phyloP scores from a whole-genome alignment of 1,140 invertebrate genomes.

The Metaphire vulgaris region DNA sequence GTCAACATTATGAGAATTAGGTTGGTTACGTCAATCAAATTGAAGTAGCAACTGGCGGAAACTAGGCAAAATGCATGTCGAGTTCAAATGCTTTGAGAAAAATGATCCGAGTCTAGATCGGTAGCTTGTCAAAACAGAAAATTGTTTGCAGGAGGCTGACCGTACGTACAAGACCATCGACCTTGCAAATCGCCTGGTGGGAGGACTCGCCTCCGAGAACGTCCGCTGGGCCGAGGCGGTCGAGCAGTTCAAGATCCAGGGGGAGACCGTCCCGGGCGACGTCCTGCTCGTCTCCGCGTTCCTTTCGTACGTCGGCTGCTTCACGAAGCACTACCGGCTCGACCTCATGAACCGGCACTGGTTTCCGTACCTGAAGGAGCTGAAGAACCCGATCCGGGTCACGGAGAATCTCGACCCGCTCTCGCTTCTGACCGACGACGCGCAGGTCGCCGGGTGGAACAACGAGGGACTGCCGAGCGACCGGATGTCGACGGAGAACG shows the following conservation, averaged over 20 bases:
- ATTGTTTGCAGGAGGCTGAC: conserved; percentile 41
- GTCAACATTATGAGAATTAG: too few relatives aligned
- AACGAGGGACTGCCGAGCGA: conserved; percentile 92
- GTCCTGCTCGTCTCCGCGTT: conserved; percentile 86
- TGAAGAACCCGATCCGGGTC: conserved; percentile 69
- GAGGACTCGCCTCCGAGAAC: conserved; percentile 89
- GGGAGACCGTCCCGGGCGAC: conserved; percentile 83
- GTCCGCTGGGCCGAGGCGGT: conserved; percentile 90
- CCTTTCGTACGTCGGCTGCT: conserved; percentile 92
- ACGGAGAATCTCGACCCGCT: conserved; percentile 81
- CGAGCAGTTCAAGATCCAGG: conserved; percentile 77
- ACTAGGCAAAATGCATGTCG: background rate
- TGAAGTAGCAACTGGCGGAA: background rate
- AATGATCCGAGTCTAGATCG: too few relatives aligned
- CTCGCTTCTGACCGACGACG: conserved; percentile 81
- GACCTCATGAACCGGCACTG: conserved; percentile 77
- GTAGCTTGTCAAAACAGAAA: too few relatives aligned
- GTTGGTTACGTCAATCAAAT: background rate
- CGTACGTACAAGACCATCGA: conserved; percentile 70
- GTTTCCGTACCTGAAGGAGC: conserved; percentile 58
- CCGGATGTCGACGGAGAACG: conserved; percentile 93
- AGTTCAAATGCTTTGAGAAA: background rate
- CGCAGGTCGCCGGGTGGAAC: conserved; percentile 87
- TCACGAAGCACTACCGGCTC: conserved; percentile 82
- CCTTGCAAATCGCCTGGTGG: conserved; percentile 85